Base-by-base conservation (phyloP, 2,113 vertebrate genomes). In the Proterorhinus semilunaris region DNA sequence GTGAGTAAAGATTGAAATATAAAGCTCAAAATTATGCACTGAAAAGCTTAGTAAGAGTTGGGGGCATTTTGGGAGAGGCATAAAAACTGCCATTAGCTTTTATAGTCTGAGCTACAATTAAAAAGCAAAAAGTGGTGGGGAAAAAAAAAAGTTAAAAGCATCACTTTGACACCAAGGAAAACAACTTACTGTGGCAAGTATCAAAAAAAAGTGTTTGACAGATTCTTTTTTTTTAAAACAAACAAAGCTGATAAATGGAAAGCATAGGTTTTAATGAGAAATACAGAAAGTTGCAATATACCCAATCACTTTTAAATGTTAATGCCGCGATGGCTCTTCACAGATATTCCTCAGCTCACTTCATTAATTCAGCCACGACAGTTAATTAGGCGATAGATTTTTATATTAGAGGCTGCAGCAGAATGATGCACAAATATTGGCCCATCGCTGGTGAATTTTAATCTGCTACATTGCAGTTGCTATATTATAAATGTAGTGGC, bases 381-480 rank as follows among this genome's bases (percentile, higher is more conserved):
- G 76, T 85, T 87, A 89, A 89, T 87, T 83, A 89, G 85, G 80
- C 75, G 63, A 81, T 80, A 72, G 69, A 83, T 86, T 82, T 87
- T 85, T 80, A 77, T 80, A 82, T 80, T 71, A 67, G 74, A 83
- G 74, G 76, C 62, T 70, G 79, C 82, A 78, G 85, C 80, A 68
- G 78, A 62, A 65, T 76, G 71, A 71, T 59, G 62, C 78, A 76
- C 82, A 78, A 67, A 81, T 83, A 73, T 86, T 81, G 78, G 72
- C 65, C 68, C 62, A 69, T 78, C 76, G 64, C 70, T 77, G 74
- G 71, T 86, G 84, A 87, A 86, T 90, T 81, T 79, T 79, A 89
- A 86, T 83, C 74, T 86, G 79, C 63, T 50, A 50, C 65, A 58
- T 46, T 74, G 80, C 62, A 80, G 68, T 77, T 74, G 58, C 69